Conservation (phyloP, 2,888 invertebrate genomes). For the Leptopterna dolabrata region DNA sequence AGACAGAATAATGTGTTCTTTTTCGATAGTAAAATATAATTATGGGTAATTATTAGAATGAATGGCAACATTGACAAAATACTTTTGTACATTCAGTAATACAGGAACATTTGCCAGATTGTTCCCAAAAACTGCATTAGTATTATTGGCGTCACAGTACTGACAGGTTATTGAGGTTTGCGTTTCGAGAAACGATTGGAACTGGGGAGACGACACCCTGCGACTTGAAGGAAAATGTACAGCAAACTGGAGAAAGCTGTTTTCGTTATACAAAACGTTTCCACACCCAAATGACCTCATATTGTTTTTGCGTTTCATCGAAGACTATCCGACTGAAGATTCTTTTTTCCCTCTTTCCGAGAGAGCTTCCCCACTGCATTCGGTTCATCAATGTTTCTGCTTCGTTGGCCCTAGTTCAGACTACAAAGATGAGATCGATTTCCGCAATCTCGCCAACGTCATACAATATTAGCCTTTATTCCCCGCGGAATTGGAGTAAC, state of each 20-base stretch:
- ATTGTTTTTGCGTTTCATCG: background rate
- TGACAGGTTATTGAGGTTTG: too few relatives aligned
- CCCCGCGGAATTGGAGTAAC: background rate
- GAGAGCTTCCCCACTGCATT: background rate
- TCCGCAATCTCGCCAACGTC: conserved; percentile 12
- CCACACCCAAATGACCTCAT: background rate
- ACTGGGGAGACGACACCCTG: too few relatives aligned
- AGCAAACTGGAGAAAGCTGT: background rate
- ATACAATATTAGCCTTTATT: background rate
- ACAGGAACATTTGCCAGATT: too few relatives aligned
- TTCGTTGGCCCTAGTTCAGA: background rate
- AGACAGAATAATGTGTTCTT: too few relatives aligned
- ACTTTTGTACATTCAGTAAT: too few relatives aligned
- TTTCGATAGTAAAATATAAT: too few relatives aligned
- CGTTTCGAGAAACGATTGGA: too few relatives aligned
- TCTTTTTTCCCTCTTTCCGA: background rate
- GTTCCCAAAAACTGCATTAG: too few relatives aligned
- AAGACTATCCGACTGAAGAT: background rate
- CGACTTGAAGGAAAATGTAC: too few relatives aligned
- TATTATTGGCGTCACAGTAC: too few relatives aligned
- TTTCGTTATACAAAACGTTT: background rate
- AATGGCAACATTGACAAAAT: too few relatives aligned
- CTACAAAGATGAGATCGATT: background rate
- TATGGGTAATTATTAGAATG: too few relatives aligned
- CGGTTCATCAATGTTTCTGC: background rate